Evolutionary conservation across 2,888 invertebrate species (phyloP), one percentile per base, ranked within the genome.

Genomic region (Callyntrura sp.): DNA sequence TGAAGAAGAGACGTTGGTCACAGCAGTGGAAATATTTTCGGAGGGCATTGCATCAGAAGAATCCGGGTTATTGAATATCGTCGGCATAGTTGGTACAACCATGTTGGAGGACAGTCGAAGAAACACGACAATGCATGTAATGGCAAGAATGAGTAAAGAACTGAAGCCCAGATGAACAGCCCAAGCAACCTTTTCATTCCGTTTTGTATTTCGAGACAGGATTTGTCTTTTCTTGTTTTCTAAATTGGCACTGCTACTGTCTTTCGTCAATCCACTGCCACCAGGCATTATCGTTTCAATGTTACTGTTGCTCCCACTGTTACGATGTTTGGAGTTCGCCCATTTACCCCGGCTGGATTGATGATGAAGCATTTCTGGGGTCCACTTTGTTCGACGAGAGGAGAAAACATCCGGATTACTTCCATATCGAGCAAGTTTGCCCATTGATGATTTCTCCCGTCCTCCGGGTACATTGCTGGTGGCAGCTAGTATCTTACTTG

Each of bases 171-270:
- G 20, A 85, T 88, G 84, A 57, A 93, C 92, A 17, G 90, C 92
- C 84, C 91, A 90, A 17, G 90, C 92, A 23, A 92, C 92, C 89
- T 92, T 93, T 82, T 91, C 85, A 85, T 93, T 92, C 83, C 91
- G 45, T 60, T 88, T 78, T 20, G 92, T 91, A 82, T 91, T 91
- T 14, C 91, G 87, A 51, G 93, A 92, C 70, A 93, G 86, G 57
- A 88, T 88, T 81, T 88, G 88, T 20, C 83, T 82, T 78, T 83
- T 88, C 83, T 88, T 88, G 0, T 65, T 65, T 12, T n/a, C 55
- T 60, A 88, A 82, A 57, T 73, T 73, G 20, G 20, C 28, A 43
- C 11, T 48, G 51, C 85, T 78, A 23, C 51, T 79, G 17, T 8
- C 57, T 20, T 25, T 28, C 12, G 79, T 55, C 51, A 62, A 28